A percentile compares a stretch with the other conserved stretches of the same genome.
Evolutionary conservation across 2,113 vertebrate genomes (phyloP).

Genomic region (Semicossyphus pulcher): DNA sequence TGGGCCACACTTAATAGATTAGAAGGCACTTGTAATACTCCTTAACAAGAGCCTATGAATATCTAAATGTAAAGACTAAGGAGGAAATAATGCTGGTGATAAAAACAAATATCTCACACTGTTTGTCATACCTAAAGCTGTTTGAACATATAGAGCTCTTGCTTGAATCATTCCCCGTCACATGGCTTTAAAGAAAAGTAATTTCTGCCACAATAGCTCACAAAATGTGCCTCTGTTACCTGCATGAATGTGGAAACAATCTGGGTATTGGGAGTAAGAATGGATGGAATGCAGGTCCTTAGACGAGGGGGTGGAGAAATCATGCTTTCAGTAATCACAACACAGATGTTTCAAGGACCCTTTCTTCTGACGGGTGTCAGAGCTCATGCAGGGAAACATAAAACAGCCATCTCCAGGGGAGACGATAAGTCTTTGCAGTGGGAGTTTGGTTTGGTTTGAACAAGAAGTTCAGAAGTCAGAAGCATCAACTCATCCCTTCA

Average conservation of each 20-base stretch:
- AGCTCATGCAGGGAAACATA: conserved; percentile 64
- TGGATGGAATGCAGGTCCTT: conserved; percentile 72
- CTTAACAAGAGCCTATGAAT: too few species aligned
- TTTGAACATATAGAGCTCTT: neutral
- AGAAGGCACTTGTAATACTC: neutral
- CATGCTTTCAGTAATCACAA: conserved; percentile 60
- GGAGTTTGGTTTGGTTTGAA: conserved; percentile 47
- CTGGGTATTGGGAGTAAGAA: conserved; percentile 57
- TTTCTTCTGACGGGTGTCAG: conserved; percentile 64
- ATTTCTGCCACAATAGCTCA: neutral
- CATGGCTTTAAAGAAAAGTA: neutral
- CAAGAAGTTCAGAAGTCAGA: conserved; percentile 50
- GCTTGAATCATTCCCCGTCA: neutral
- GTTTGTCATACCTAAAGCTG: too few species aligned
- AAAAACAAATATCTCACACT: too few species aligned
- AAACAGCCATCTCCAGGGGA: conserved; percentile 57
- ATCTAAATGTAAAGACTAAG: too few species aligned
- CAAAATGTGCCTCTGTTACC: conserved; percentile 44
- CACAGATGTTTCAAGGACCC: conserved; percentile 74
- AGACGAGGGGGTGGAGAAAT: conserved; percentile 58
- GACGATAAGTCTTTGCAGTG: conserved; percentile 39
- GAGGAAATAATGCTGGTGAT: too few species aligned
- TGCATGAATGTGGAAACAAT: conserved; percentile 64
- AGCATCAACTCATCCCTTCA: conserved; percentile 19
- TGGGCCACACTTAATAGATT: too few species aligned